These are phyloP conservation scores for Saxicola maurus DNA, from an alignment of 2,797 vertebrate species.

Conservation along the genomic window DNA sequence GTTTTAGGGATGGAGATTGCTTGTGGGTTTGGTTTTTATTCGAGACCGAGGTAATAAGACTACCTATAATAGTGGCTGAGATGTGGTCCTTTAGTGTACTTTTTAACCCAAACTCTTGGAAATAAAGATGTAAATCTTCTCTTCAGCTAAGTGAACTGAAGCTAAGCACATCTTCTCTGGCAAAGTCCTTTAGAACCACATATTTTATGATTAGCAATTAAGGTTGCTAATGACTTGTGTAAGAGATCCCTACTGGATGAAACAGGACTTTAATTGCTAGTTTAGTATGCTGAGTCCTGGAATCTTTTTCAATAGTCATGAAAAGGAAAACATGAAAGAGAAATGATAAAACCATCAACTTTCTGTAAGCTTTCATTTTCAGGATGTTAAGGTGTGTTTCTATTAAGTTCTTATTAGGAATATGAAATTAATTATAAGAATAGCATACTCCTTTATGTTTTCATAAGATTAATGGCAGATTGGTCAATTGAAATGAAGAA, in stretches of 20 bases:
- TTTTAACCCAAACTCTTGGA: neutral
- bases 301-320: slow-evolving; percentile 17
- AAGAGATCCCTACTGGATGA: slow-evolving; percentile 7
- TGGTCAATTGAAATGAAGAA: neutral
- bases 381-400: neutral
- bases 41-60: neutral
- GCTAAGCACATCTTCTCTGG: neutral
- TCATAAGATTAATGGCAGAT: slow-evolving; percentile 26
- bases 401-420: slow-evolving; percentile 25
- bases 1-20: neutral
- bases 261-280: slow-evolving; percentile 22
- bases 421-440: slow-evolving; percentile 45
- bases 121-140: neutral
- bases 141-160: neutral
- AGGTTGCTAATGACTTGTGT: slow-evolving; percentile 1
- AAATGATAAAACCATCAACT: slow-evolving; percentile 23
- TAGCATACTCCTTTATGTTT: neutral
- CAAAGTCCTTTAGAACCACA: neutral
- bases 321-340: slow-evolving; percentile 41
- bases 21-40: neutral
- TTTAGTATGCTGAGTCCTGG: slow-evolving; percentile 15
- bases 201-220: slow-evolving; percentile 11
- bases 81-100: neutral
- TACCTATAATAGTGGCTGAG: neutral
- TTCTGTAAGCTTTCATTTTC: slow-evolving; percentile 12